A percentile compares a stretch with the other conserved stretches of the same genome.
Evolutionary conservation across 2,888 invertebrate genomes (phyloP).

Genomic region (Agrochola lychnidis): DNA sequence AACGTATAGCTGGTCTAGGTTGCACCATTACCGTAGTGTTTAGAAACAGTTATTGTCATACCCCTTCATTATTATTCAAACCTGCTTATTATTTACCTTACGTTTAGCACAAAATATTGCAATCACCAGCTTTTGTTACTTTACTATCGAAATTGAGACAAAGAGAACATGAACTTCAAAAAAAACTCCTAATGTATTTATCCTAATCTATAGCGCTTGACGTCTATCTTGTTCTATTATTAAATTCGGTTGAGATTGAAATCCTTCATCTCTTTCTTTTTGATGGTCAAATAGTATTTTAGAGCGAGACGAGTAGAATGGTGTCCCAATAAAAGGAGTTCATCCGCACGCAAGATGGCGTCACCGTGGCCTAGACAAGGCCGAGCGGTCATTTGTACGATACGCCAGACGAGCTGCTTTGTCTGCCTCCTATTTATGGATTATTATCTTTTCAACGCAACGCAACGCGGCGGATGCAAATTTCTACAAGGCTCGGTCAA

Average conservation of each 20-base stretch:
- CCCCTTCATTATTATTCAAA: constrained; percentile 49
- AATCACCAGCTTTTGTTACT: constrained; percentile 33
- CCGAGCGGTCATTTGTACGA: constrained; percentile 89
- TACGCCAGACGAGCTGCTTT: constrained; percentile 85
- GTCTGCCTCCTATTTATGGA: constrained; percentile 78
- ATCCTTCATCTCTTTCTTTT: constrained; percentile 73
- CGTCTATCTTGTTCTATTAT: constrained; percentile 75
- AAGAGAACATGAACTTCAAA: constrained; percentile 61
- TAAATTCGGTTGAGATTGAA: constrained; percentile 72
- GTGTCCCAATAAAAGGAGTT: constrained; percentile 86
- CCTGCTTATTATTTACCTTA: constrained; percentile 45
- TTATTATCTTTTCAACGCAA: constrained; percentile 71
- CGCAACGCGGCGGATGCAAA: constrained; percentile 70
- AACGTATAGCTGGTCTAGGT: constrained; percentile 69
- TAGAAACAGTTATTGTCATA: constrained; percentile 61
- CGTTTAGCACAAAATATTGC: constrained; percentile 15
- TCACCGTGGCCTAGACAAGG: constrained; percentile 90
- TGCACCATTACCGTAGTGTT: constrained; percentile 60
- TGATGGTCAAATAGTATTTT: constrained; percentile 51
- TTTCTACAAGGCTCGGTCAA: constrained; percentile 59
- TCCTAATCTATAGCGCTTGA: constrained; percentile 61
- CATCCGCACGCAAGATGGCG: constrained; percentile 88
- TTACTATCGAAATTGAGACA: constrained; percentile 42
- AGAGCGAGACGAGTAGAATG: constrained; percentile 80
- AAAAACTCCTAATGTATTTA: constrained; percentile 41